phyloP scores from a whole-genome alignment of 1,140 invertebrate species.

The Dinothrombium tinctorium region DNA sequence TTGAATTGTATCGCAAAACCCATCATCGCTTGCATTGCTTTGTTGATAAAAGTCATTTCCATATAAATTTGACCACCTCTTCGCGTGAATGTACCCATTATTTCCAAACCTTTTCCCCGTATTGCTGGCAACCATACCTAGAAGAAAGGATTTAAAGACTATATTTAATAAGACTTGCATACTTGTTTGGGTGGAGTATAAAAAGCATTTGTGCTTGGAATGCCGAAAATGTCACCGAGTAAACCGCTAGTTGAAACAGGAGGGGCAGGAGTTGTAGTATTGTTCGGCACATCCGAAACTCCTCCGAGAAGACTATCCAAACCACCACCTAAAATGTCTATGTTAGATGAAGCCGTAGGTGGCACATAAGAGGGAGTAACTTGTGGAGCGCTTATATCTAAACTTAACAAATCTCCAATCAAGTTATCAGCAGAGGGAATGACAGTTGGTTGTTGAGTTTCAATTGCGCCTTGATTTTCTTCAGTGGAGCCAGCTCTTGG shows the following conservation, averaged over 20 bases:
- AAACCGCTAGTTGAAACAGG: conserved; percentile 28
- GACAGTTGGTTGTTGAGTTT: conserved; percentile 34
- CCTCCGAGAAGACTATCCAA: conserved; percentile 49
- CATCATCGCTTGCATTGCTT: conserved; percentile 91
- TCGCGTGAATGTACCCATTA: conserved; percentile 79
- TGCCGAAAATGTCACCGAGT: conserved; percentile 73
- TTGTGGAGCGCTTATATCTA: conserved; percentile 51
- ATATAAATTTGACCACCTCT: conserved; percentile 65
- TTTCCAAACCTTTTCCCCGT: conserved; percentile 91
- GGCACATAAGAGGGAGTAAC: conserved; percentile 21
- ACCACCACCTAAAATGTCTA: conserved; percentile 51
- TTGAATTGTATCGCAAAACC: conserved; percentile 95
- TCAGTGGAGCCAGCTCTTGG: conserved; percentile 12
- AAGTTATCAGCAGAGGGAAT: conserved; percentile 74
- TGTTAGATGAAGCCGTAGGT: conserved; percentile 16
- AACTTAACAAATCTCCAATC: conserved; percentile 83
- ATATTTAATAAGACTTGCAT: conserved; percentile 9
- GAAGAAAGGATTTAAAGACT: neutral
- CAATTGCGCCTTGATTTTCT: conserved; percentile 11
- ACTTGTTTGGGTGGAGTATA: conserved; percentile 50
- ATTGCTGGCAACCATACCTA: conserved; percentile 71
- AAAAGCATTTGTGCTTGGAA: conserved; percentile 35
- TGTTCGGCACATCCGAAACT: conserved; percentile 1
- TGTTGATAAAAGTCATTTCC: conserved; percentile 92
- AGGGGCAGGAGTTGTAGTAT: conserved; percentile 11